Evolutionary conservation across 2,888 invertebrate species (phyloP).

Genomic region (Norana najaformis): DNA sequence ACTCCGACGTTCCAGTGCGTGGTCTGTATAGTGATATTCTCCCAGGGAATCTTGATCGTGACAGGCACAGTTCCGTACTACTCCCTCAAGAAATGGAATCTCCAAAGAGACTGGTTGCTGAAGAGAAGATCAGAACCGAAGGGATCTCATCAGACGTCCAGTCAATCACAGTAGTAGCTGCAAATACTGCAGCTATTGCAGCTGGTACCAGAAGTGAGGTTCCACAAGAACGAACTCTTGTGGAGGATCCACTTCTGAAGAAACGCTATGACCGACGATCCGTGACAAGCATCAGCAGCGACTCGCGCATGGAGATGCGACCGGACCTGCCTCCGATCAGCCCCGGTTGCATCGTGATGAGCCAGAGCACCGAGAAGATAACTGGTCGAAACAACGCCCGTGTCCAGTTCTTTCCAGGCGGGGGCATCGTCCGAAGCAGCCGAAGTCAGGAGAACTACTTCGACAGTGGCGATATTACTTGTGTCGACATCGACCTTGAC

Average conservation of each 20-base stretch:
- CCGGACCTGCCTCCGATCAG: background rate
- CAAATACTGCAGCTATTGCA: background rate
- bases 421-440: constrained; percentile 80
- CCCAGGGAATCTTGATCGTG: background rate
- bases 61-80: background rate
- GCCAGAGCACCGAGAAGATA: constrained; percentile 32
- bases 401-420: background rate
- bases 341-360: constrained; percentile 18
- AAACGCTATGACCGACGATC: constrained; percentile 27
- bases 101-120: background rate
- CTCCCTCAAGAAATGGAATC: background rate
- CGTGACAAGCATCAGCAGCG: constrained; percentile 31
- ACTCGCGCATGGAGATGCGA: constrained; percentile 22
- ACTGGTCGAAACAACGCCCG: background rate
- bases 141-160: background rate
- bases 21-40: background rate
- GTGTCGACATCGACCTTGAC: constrained; percentile 87
- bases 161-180: background rate
- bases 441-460: constrained; percentile 85
- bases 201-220: background rate
- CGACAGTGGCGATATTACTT: constrained; percentile 71
- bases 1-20: background rate
- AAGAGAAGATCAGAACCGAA: background rate
- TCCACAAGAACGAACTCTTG: background rate
- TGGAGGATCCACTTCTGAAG: background rate